Percentiles rank a stretch among this genome's conserved stretches.
Conservation (phyloP, 2,888 invertebrate species). For the Pyralis farinalis region DNA sequence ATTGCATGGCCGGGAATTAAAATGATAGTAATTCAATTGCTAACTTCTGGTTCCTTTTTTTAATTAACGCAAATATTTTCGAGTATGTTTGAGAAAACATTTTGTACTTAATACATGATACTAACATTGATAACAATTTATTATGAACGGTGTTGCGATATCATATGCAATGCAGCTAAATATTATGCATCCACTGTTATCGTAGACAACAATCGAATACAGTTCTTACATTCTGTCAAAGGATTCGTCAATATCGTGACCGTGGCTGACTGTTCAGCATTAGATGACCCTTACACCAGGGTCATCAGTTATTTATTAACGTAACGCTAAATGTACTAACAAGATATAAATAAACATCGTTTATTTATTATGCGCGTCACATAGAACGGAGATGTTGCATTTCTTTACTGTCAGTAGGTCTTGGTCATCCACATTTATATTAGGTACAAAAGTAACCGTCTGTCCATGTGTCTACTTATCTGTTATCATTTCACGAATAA, state of each 20-base stretch:
- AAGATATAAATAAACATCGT: constrained; percentile 15
- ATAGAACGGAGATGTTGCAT: constrained; percentile 4
- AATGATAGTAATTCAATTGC: too few species aligned
- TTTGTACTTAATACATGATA: too few species aligned
- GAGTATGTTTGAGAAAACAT: too few species aligned
- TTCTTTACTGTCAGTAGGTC: constrained; percentile 9
- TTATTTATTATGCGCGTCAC: constrained; percentile 11
- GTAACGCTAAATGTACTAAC: constrained; percentile 5
- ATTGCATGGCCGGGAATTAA: too few species aligned
- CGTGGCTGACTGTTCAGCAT: constrained; percentile 46
- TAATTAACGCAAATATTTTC: too few species aligned
- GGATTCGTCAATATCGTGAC: constrained; percentile 66
- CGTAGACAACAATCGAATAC: constrained; percentile 36
- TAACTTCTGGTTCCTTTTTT: too few species aligned
- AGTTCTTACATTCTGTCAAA: constrained; percentile 35
- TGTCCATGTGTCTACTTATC: too few species aligned
- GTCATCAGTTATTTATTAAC: constrained; percentile 31
- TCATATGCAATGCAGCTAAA: constrained; percentile 29
- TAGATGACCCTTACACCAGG: constrained; percentile 48
- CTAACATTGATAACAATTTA: too few species aligned
- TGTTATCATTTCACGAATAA: too few species aligned
- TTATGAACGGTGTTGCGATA: too few species aligned
- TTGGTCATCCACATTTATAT: constrained; percentile 1
- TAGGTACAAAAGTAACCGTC: too few species aligned
- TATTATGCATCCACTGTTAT: constrained; percentile 28